These are phyloP conservation scores for Coturnix japonica DNA, from an alignment of 2,113 vertebrate genomes.

Conservation along the genomic window DNA sequence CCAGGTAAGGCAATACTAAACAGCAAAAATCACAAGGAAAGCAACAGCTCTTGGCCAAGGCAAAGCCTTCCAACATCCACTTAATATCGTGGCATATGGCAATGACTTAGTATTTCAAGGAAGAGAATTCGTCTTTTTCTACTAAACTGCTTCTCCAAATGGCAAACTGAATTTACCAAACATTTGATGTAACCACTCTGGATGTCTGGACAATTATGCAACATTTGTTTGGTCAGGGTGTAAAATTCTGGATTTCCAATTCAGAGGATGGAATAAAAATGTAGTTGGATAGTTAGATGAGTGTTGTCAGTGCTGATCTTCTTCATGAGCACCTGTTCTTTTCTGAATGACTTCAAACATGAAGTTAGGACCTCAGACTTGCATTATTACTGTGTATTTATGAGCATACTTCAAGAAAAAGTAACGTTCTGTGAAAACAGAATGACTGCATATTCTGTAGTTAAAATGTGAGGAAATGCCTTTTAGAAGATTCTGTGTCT, in stretches of 20 bases:
- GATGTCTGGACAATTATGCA: background rate
- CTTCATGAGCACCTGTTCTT: background rate
- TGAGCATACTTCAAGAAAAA: background rate
- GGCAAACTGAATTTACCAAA: background rate
- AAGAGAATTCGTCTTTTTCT: background rate
- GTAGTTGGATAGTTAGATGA: background rate
- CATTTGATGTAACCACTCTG: background rate
- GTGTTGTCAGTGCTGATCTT: background rate
- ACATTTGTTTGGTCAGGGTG: background rate
- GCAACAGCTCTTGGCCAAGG: background rate
- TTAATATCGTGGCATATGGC: background rate
- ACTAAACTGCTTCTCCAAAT: background rate
- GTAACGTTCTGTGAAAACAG: background rate
- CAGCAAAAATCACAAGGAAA: background rate
- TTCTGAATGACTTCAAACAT: background rate
- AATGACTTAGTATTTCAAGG: background rate
- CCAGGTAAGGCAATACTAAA: constrained; percentile 82
- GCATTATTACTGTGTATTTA: background rate
- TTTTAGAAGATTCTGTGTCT: background rate
- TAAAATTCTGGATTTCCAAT: background rate
- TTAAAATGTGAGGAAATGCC: background rate
- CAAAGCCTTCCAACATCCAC: background rate
- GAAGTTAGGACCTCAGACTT: background rate
- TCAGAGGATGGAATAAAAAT: background rate
- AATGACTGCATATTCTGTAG: background rate